Evolutionary conservation across 2,113 vertebrate species (phyloP), one percentile per base, ranked within the genome.

Genomic region (Verasper variegatus): DNA sequence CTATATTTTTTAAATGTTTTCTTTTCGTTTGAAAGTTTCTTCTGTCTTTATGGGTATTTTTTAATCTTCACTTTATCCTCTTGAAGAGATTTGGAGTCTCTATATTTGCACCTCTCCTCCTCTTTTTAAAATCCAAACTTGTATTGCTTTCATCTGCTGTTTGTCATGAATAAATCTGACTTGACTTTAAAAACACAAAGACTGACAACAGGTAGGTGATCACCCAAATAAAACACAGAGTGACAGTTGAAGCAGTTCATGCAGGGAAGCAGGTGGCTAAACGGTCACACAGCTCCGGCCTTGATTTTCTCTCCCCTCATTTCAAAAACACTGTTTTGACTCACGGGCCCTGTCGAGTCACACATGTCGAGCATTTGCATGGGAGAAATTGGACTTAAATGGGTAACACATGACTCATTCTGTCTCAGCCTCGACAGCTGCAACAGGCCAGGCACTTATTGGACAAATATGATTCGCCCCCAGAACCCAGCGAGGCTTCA

Each of bases 301-400:
- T 82, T 58, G 60, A 82, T 86, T 67, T 79, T 54, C 74, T 56
- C 42, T 6, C 31, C 56, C 71, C 65, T 14, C 15, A 11, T 83
- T 84, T 81, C 70, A 71, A 63, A 90, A 89, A 87, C 71, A 68
- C 71, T 75, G 60, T 74, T 90, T 86, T 52, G 84, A 83, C 84
- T 79, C 66, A 67, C 12, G 59, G 68, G 82, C 76, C 63, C 78
- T 71, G 74, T 65, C 63, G 73, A 91, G 84, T 88, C 87, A 89
- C 91, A 93, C 85, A 89, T 91, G 93, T 92, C 89, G 86, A 78
- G 81, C 88, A 90, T 93, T 91, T 92, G 85, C 90, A 88, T 89
- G 81, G 80, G 76, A 91, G 79, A 91, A 92, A 93, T 87, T 86
- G 85, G 77, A 87, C 77, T 86, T 87, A 92, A 93, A 93, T 92